phyloP scores from a whole-genome alignment of 2,888 invertebrate genomes.

The Sarcophaga caerulescens region DNA sequence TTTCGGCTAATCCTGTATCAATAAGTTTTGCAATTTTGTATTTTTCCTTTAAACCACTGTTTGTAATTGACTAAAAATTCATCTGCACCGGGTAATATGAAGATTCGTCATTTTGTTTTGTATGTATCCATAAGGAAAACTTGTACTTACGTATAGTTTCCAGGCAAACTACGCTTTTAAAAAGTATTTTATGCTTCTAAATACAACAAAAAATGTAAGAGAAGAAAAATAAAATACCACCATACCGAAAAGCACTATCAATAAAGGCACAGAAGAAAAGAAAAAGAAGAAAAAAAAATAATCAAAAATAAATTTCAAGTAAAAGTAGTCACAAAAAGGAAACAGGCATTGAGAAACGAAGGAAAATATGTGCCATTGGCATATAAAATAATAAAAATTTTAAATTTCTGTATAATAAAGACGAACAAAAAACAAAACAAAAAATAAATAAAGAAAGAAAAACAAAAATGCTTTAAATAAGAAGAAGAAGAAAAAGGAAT shows the following conservation, averaged over 20 bases:
- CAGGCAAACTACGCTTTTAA: conserved; percentile 39
- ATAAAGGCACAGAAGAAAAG: not conserved
- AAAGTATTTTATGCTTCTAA: conserved; percentile 28
- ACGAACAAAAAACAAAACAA: not conserved
- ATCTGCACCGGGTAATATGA: not conserved
- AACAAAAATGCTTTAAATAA: not conserved
- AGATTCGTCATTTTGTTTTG: not conserved
- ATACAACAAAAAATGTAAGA: not conserved
- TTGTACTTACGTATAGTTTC: conserved; percentile 28
- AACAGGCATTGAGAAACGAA: not conserved
- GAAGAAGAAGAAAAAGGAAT: not conserved
- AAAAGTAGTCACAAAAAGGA: not conserved
- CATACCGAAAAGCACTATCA: conserved; percentile 21
- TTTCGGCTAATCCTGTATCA: no score
- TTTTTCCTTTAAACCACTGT: not conserved
- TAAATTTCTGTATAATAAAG: not conserved
- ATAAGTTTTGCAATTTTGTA: no score
- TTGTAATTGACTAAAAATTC: not conserved
- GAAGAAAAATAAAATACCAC: not conserved
- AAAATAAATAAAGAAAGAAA: not conserved
- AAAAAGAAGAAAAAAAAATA: not conserved
- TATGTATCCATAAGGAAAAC: conserved; percentile 30
- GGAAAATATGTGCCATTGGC: conserved; percentile 37
- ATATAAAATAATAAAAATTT: conserved; percentile 41
- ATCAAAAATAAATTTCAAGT: conserved; percentile 28